Conservation (phyloP, 2,113 vertebrate genomes). For the Sialia sialis region DNA sequence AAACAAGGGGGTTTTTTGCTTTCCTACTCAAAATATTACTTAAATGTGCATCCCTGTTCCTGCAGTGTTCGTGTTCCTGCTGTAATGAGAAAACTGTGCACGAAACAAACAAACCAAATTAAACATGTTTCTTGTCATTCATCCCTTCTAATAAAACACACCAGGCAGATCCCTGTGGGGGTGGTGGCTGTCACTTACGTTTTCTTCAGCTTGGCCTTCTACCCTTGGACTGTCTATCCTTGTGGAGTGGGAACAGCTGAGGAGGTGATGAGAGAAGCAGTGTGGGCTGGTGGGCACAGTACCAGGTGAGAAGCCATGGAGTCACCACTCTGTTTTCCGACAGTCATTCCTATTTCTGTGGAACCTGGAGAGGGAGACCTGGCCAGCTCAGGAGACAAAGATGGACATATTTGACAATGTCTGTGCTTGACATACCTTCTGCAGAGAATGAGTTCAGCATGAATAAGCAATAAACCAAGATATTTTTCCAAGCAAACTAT, state of each 20-base stretch:
- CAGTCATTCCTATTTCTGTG: neutral
- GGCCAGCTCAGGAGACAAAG: neutral
- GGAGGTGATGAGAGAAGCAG: constrained; percentile 37
- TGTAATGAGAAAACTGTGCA: neutral
- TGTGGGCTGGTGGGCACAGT: neutral
- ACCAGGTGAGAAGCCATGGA: fast-evolving
- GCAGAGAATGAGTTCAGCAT: neutral
- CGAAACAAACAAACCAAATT: neutral
- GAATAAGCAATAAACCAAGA: neutral
- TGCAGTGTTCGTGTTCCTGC: neutral
- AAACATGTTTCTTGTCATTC: neutral
- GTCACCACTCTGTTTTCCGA: neutral
- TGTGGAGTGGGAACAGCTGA: constrained; percentile 22
- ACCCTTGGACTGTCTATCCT: neutral
- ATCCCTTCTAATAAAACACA: neutral
- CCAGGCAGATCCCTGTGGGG: neutral
- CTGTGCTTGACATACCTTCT: neutral
- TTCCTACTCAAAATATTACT: neutral
- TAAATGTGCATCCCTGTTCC: neutral
- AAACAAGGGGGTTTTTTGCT: neutral
- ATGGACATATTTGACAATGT: neutral
- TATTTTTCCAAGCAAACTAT: neutral
- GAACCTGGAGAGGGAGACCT: neutral
- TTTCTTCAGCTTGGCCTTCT: neutral
- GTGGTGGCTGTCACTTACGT: neutral